Conservation (phyloP, 2,888 invertebrate genomes). For the Tanypteryx hageni region DNA sequence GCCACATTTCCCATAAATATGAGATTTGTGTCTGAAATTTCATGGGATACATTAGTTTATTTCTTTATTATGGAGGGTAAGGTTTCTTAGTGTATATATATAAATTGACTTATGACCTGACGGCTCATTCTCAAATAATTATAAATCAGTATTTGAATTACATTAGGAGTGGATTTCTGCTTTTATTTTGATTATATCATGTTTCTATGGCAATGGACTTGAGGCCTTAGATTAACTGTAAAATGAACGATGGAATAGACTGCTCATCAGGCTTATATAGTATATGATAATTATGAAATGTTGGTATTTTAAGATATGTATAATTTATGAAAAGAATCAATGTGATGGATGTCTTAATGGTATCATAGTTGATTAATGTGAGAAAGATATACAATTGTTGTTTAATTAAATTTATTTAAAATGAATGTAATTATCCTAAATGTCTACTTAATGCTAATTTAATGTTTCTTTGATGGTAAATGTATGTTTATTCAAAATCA, state of each 20-base stretch:
- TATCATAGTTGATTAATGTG: slow-evolving; percentile 43
- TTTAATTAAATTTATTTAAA: slow-evolving; percentile 34
- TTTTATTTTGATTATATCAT: not conserved
- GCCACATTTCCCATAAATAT: too few species aligned
- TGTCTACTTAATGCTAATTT: slow-evolving; percentile 1
- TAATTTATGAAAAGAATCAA: slow-evolving; percentile 51
- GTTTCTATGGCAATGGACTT: slow-evolving; percentile 59
- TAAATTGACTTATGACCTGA: not conserved
- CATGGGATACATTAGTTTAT: too few species aligned
- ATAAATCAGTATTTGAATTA: not conserved
- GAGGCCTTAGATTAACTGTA: slow-evolving; percentile 64
- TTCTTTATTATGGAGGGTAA: not conserved
- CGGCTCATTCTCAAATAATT: not conserved
- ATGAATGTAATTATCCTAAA: slow-evolving; percentile 30
- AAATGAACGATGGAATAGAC: slow-evolving; percentile 50
- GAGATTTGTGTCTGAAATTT: too few species aligned
- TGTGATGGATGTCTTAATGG: slow-evolving; percentile 52
- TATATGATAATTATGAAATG: slow-evolving; percentile 45
- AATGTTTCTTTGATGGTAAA: slow-evolving; percentile 22
- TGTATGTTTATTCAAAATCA: slow-evolving; percentile 38
- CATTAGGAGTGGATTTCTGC: not conserved
- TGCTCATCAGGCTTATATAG: slow-evolving; percentile 63
- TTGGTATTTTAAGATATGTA: slow-evolving; percentile 62
- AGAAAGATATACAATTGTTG: slow-evolving; percentile 40
- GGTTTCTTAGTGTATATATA: not conserved